Evolutionary conservation across 1,140 invertebrate species (phyloP).

Genomic region (Bombus sibiricus): DNA sequence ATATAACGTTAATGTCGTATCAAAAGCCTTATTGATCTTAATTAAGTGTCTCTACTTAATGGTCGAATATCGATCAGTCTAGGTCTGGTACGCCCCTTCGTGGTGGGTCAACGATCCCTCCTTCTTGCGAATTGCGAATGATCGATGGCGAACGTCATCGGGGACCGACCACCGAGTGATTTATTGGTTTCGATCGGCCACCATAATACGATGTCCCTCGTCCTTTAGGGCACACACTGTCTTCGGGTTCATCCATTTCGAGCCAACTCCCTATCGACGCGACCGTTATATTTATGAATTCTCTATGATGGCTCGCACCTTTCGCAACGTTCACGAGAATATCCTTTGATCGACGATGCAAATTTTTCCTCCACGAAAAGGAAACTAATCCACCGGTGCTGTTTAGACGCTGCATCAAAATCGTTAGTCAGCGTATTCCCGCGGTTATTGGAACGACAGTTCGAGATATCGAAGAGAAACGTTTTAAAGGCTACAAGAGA

Average conservation of each 20-base stretch:
- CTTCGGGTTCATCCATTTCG: constrained; percentile 35
- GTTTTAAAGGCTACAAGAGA: constrained; percentile 15
- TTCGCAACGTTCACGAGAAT: too few species aligned
- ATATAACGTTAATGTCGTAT: constrained; percentile 33
- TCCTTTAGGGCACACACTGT: constrained; percentile 34
- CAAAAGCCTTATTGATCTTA: constrained; percentile 58
- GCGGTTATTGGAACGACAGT: neutral
- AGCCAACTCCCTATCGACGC: neutral
- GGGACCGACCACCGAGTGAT: constrained; percentile 52
- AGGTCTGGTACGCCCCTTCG: neutral
- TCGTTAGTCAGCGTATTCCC: neutral
- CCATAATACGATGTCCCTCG: constrained; percentile 31
- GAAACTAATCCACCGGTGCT: too few species aligned
- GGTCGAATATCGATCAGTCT: constrained; percentile 55
- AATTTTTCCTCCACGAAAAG: neutral
- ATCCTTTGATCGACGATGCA: constrained; percentile 6
- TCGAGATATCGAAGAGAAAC: constrained; percentile 17
- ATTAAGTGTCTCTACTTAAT: constrained; percentile 63
- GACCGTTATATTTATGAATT: constrained; percentile 37
- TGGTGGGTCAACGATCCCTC: constrained; percentile 61
- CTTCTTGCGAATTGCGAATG: constrained; percentile 58
- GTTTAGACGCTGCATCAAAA: neutral
- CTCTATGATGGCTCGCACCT: neutral
- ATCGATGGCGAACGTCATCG: constrained; percentile 64
- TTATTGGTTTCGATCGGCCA: constrained; percentile 57